These are phyloP conservation scores for Lathronympha strigana DNA, from an alignment of 2,888 invertebrate genomes.

Conservation along the genomic window DNA sequence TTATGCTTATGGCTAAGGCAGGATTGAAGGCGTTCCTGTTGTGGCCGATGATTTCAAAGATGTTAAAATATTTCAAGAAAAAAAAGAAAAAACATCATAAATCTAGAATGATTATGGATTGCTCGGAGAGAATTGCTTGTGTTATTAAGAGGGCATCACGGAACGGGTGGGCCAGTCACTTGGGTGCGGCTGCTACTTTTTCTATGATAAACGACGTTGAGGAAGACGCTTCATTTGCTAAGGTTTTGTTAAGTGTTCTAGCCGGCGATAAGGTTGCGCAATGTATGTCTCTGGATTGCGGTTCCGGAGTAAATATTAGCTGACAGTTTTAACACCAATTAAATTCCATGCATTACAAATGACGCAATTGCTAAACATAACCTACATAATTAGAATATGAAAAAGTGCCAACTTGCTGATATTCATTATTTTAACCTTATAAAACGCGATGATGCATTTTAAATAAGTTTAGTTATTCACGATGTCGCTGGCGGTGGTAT, in stretches of 20 bases:
- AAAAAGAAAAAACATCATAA: conserved; percentile 72
- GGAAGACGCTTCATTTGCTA: conserved; percentile 69
- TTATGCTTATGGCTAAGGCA: conserved; percentile 70
- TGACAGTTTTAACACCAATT: conserved; percentile 66
- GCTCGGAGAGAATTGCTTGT: conserved; percentile 73
- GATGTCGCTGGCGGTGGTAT: conserved; percentile 55
- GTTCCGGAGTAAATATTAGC: conserved; percentile 77
- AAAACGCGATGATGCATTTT: conserved; percentile 45
- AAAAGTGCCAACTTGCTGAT: conserved; percentile 59
- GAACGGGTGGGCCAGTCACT: conserved; percentile 66
- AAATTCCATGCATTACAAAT: conserved; percentile 58
- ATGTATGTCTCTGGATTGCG: conserved; percentile 79
- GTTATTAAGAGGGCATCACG: conserved; percentile 66
- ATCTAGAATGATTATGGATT: conserved; percentile 70
- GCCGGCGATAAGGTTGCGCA: conserved; percentile 76
- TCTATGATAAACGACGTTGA: conserved; percentile 72
- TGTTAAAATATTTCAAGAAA: conserved; percentile 73
- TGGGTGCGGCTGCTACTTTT: conserved; percentile 75
- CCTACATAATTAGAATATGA: conserved; percentile 50
- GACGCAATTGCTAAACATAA: conserved; percentile 48
- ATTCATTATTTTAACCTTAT: conserved; percentile 21
- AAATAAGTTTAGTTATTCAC: conserved; percentile 48
- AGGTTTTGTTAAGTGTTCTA: conserved; percentile 71
- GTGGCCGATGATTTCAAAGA: conserved; percentile 77
- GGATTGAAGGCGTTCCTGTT: conserved; percentile 73